These are phyloP conservation scores for Drosophila kanapiae DNA, from an alignment of 1,140 invertebrate genomes.

Conservation along the genomic window DNA sequence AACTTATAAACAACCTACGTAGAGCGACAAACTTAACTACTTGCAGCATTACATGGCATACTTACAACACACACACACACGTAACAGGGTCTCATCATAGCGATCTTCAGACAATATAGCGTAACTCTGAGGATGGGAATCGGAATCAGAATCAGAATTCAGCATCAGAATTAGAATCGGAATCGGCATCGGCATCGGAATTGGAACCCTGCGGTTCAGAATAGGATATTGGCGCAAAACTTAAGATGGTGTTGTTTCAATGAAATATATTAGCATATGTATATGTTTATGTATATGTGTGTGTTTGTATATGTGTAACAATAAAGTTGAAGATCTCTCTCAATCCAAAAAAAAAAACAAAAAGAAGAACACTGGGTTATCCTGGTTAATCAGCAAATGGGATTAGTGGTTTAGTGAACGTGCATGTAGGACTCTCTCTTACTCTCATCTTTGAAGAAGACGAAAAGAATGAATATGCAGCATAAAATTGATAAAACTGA, in stretches of 20 bases:
- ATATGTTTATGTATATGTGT: constrained; percentile 64
- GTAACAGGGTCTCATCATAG: constrained; percentile 32
- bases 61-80: constrained; percentile 25
- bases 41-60: constrained; percentile 56
- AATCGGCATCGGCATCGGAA: constrained; percentile 12
- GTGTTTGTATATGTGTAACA: constrained; percentile 78
- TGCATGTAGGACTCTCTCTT: constrained; percentile 50
- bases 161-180: constrained; percentile 15
- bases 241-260: constrained; percentile 47
- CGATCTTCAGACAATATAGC: constrained; percentile 44
- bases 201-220: constrained; percentile 13
- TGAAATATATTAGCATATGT: constrained; percentile 50
- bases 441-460: constrained; percentile 59
- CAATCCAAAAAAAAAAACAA: constrained; percentile 28
- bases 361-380: constrained; percentile 23
- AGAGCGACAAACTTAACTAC: constrained; percentile 53
- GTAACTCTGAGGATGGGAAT: constrained; percentile 22
- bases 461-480: constrained; percentile 77
- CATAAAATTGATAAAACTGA: constrained; percentile 84
- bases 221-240: constrained; percentile 46
- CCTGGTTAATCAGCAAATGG: constrained; percentile 36
- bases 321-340: constrained; percentile 38
- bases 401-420: constrained; percentile 18
- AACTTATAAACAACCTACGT: constrained; percentile 61
- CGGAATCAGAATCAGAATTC: constrained; percentile 1